These are phyloP conservation scores for Pandemis corylana DNA, from an alignment of 2,888 invertebrate species.

Conservation along the genomic window DNA sequence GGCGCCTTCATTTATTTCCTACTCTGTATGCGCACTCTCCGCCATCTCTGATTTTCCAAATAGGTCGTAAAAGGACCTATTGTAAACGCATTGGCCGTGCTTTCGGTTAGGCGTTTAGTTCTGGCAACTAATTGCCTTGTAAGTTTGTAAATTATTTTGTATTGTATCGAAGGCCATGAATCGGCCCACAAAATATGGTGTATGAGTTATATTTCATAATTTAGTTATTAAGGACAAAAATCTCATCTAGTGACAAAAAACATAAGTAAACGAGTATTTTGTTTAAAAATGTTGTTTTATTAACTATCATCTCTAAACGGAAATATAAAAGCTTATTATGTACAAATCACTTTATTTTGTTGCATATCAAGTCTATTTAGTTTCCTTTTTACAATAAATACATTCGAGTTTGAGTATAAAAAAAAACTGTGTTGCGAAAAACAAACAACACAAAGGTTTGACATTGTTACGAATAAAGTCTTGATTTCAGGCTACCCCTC, in stretches of 20 bases:
- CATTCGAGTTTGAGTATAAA: conserved; percentile 80
- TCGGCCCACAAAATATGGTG: conserved; percentile 37
- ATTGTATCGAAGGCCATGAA: conserved; percentile 13
- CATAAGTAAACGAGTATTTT: conserved; percentile 54
- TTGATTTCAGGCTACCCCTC: conserved; percentile 70
- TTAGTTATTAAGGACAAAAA: conserved; percentile 59
- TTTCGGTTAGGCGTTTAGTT: background rate
- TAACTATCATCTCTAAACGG: conserved; percentile 40
- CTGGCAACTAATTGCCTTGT: conserved; percentile 16
- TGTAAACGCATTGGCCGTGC: background rate
- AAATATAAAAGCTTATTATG: conserved; percentile 57
- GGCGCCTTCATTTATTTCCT: too few species aligned
- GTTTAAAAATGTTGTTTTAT: conserved; percentile 55
- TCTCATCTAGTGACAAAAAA: conserved; percentile 67
- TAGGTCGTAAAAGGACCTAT: background rate
- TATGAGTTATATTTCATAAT: conserved; percentile 30
- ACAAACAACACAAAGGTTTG: conserved; percentile 74
- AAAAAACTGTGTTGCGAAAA: conserved; percentile 76
- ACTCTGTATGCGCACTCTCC: background rate
- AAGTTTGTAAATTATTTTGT: conserved; percentile 30
- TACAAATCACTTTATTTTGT: conserved; percentile 83
- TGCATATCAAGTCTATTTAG: conserved; percentile 80
- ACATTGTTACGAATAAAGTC: conserved; percentile 67
- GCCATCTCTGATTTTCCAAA: background rate
- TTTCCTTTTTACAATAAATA: conserved; percentile 82